Evolutionary conservation across 23 tunicate genomes (phyloP), one percentile per base, ranked within the genome.

Genomic region (Ascidia mentula): DNA sequence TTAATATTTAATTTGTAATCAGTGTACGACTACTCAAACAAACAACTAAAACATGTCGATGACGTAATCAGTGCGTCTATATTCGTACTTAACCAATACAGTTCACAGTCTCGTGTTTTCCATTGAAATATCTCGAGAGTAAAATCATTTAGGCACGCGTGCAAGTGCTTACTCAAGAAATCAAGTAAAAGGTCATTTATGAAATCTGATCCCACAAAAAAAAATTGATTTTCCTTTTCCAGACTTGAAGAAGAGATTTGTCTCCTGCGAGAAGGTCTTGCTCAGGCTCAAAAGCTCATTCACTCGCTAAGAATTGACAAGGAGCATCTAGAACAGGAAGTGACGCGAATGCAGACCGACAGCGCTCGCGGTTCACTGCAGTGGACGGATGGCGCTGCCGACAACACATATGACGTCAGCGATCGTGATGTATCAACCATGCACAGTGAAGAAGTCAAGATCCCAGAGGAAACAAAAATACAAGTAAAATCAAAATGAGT

Each of bases 221-320:
- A 42, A 42, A 42, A 42, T n/a, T n/a, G 60, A 17, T 46, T 17
- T 17, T 17, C 60, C 18, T 46, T 73, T 73, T 38, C 31, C 20
- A 79, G 82, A 32, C 69, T 80, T 69, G 84, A 69, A 70, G 38
- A 30, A n/a, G 84, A 80, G 38, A 37, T 69, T 24, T 74, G 42
- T 17, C 6, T 30, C 18, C 18, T 46, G 38, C 61, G 59, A 24
- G 65, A 70, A 2, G 37, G 70, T 28, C 33, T 28, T 70, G 38
- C 60, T 37, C 33, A 36, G 8, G 32, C 72, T 9, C 33, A 38
- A 0, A 40, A 40, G 36, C 33, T 71, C 76, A 30, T 80, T 22
- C 24, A 69, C 22, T 37, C 39, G 7, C 32, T 71, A 12, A 15
- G 77, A 7, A 39, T 70, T 24, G 84, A 80, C 40, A 69, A 59